phyloP scores from a whole-genome alignment of 1,140 invertebrate species.

The Riptortus pedestris region DNA sequence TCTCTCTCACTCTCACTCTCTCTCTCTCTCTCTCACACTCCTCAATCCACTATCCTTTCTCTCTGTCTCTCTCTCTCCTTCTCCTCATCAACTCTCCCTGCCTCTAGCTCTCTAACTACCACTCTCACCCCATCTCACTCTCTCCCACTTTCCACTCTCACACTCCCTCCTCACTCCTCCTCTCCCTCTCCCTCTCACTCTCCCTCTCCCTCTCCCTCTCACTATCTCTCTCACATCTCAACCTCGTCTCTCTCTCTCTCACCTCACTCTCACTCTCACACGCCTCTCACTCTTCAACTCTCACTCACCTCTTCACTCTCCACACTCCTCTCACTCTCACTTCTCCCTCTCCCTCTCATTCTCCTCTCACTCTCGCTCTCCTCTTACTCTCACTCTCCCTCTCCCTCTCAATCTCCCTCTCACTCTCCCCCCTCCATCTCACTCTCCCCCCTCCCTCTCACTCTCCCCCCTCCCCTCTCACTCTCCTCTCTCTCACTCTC shows the following conservation, averaged over 20 bases:
- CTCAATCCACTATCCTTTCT: not conserved
- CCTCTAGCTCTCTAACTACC: not conserved
- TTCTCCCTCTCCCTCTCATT: too few species aligned
- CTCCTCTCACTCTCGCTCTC: too few species aligned
- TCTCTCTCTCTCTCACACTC: not conserved
- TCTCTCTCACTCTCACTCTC: not conserved
- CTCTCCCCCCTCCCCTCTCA: not conserved
- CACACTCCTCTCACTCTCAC: not conserved
- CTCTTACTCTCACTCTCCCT: too few species aligned
- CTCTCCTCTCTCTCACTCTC: not conserved
- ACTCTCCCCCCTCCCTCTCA: not conserved
- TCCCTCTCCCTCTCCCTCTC: not conserved
- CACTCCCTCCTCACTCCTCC: not conserved
- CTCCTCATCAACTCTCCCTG: not conserved
- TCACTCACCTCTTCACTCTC: not conserved
- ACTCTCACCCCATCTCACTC: not conserved
- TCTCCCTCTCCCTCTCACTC: not conserved
- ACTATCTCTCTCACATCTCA: not conserved
- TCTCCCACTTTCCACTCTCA: not conserved
- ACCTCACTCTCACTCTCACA: not conserved
- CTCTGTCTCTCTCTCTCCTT: conserved; percentile 2
- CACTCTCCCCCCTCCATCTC: not conserved
- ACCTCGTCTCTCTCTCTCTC: too few species aligned
- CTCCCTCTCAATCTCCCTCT: not conserved
- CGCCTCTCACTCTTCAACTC: not conserved